These are phyloP conservation scores for Oenanthe oenanthe DNA, from an alignment of 2,113 vertebrate genomes.

Conservation along the genomic window DNA sequence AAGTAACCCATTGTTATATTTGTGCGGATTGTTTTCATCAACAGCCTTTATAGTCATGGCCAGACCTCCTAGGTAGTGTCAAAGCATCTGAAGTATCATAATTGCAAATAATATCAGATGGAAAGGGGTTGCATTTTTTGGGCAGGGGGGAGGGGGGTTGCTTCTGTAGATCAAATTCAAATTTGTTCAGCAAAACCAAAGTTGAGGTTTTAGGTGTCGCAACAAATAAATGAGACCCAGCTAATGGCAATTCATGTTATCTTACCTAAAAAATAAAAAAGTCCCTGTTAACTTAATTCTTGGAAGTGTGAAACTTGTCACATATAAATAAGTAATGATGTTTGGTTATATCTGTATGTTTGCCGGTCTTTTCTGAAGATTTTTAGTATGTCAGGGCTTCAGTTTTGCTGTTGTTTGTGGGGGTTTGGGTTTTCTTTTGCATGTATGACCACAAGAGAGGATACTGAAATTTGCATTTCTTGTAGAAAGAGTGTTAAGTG, in stretches of 20 bases:
- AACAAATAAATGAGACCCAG: neutral
- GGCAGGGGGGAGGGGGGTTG: rapidly evolving
- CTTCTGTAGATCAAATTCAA: neutral
- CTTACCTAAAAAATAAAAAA: neutral
- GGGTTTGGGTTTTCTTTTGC: neutral
- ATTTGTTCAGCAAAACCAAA: neutral
- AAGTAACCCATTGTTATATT: neutral
- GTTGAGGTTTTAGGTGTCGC: neutral
- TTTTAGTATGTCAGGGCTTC: neutral
- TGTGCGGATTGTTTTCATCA: neutral
- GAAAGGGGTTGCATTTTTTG: neutral
- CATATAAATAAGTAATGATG: neutral
- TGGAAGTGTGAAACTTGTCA: neutral
- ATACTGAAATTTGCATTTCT: neutral
- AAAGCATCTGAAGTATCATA: neutral
- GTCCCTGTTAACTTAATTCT: neutral
- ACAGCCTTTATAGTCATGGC: neutral
- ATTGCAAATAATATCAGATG: neutral
- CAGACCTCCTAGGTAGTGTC: neutral
- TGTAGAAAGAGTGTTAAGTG: neutral
- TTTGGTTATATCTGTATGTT: neutral
- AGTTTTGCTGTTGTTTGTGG: neutral
- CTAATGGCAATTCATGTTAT: neutral
- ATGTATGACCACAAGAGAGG: neutral
- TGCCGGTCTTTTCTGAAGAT: neutral